phyloP scores from a whole-genome alignment of 2,797 vertebrate species.

The Leuciscus waleckii region DNA sequence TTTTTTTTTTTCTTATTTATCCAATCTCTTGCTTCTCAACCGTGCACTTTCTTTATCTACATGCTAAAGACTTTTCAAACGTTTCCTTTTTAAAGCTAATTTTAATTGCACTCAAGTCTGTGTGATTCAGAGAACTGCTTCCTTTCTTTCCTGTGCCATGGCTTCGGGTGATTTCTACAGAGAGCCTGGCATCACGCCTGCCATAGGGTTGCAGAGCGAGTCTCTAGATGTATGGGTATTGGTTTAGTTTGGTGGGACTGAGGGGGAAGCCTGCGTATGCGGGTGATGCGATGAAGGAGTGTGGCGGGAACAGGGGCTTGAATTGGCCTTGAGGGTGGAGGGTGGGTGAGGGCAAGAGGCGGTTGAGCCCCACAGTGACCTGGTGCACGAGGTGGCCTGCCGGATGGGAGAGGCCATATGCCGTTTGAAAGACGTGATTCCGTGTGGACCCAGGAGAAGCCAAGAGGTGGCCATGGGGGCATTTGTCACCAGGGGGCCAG shows the following conservation, averaged over 20 bases:
- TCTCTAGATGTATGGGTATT: slow-evolving; percentile 96
- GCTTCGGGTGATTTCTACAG: slow-evolving; percentile 81
- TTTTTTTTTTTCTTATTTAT: slow-evolving; percentile 67
- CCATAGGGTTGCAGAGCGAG: slow-evolving; percentile 66
- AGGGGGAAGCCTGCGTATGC: slow-evolving; percentile 93
- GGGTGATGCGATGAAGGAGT: slow-evolving; percentile 95
- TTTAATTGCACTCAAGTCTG: slow-evolving; percentile 97
- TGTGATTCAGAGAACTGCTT: slow-evolving; percentile 95
- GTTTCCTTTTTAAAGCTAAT: slow-evolving; percentile 88
- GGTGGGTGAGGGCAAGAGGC: slow-evolving; percentile 92
- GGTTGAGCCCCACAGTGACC: slow-evolving; percentile 94
- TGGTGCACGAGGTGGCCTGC: slow-evolving; percentile 89
- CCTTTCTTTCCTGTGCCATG: slow-evolving; percentile 92
- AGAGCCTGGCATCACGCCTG: slow-evolving; percentile 48
- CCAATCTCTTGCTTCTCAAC: slow-evolving; percentile 73
- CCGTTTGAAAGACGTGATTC: slow-evolving; percentile 87
- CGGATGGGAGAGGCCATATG: slow-evolving; percentile 88
- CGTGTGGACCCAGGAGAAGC: slow-evolving; percentile 91
- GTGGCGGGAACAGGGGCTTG: slow-evolving; percentile 93
- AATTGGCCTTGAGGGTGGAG: slow-evolving; percentile 92
- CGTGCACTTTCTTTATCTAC: slow-evolving; percentile 61
- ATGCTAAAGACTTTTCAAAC: slow-evolving; percentile 70
- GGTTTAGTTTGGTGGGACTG: slow-evolving; percentile 97
- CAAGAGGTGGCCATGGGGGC: slow-evolving; percentile 94
- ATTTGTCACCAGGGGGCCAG: slow-evolving; percentile 86